Base-by-base conservation (phyloP, 2,113 vertebrate species). In the Muscicapa adusta region DNA sequence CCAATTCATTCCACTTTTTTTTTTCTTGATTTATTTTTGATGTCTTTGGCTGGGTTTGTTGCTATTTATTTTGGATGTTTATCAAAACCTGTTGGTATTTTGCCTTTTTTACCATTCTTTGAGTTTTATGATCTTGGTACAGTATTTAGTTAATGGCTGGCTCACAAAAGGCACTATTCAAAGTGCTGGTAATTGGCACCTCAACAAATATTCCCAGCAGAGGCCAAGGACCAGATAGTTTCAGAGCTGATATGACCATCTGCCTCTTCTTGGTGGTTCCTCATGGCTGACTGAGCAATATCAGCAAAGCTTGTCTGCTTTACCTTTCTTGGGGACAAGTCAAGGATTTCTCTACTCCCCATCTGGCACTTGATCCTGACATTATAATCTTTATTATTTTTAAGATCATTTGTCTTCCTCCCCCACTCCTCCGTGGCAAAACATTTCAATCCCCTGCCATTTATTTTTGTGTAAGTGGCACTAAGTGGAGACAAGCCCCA, bases 221-320 rank as follows among this genome's bases (percentile, higher is more conserved):
- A 96, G 82, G 90, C 94, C 96, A 60, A 90, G 90, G 88, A 84
- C 43, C 76, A 68, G 91, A 60, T 67, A 90, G 82, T 50, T 93
- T 88, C 73, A 74, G 88, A 81, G 79, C 78, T 72, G 90, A 65
- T 66, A 75, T 75, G 94, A 90, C 92, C 94, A 93, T 97, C 94
- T 97, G 96, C 90, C 93, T 96, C 85, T 88, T 95, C 93, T 94
- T 95, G 91, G 91, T 95, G 93, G 90, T n/a, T 95, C 48, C 88
- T 90, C 79, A 80, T 45, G 88, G 94, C 84, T 92, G 95, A 86
- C 79, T 95, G 94, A 94, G 75, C 95, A 94, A 93, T 96, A 75
- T 91, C 88, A 95, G 90, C 79, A 90, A 88, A 84, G 90, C 94
- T 96, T 65, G 51, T 96, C 90, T 94, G 88, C 75, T 95, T 91